Percentiles rank a stretch among this genome's conserved stretches.
phyloP scores from a whole-genome alignment of 2,113 vertebrate genomes.

The Oenanthe melanoleuca region DNA sequence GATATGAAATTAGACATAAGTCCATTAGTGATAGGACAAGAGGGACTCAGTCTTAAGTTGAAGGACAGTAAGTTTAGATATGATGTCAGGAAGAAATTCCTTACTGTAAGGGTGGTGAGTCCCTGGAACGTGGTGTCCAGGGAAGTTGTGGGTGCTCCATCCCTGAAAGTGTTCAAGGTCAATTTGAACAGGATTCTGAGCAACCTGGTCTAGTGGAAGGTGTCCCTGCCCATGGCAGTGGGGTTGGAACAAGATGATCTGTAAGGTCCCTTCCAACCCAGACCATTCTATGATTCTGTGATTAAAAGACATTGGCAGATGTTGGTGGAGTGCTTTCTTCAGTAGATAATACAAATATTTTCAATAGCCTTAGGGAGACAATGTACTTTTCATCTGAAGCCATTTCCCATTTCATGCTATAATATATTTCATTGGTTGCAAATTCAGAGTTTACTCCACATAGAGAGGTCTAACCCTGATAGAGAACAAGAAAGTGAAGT shows the following conservation, averaged over 20 bases:
- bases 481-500: not conserved
- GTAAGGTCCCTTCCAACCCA: not conserved
- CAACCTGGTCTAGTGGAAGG: not conserved
- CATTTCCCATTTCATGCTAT: not conserved
- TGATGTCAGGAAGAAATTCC: not conserved
- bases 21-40: not conserved
- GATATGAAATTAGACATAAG: not conserved
- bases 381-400: not conserved
- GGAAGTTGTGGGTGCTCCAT: not conserved
- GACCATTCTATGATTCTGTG: not conserved
- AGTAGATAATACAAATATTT: not conserved
- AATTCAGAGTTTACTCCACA: fast-evolving
- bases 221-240: too few species aligned
- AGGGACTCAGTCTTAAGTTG: not conserved
- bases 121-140: not conserved
- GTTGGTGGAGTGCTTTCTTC: not conserved
- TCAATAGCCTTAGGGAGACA: not conserved
- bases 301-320: not conserved
- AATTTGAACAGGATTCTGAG: not conserved
- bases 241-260: not conserved
- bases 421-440: not conserved
- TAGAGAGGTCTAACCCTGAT: not conserved
- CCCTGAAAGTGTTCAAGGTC: not conserved
- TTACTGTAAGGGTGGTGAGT: not conserved
- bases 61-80: not conserved